Base-by-base conservation (phyloP, 2,113 vertebrate species). In the Donacobius atricapilla region DNA sequence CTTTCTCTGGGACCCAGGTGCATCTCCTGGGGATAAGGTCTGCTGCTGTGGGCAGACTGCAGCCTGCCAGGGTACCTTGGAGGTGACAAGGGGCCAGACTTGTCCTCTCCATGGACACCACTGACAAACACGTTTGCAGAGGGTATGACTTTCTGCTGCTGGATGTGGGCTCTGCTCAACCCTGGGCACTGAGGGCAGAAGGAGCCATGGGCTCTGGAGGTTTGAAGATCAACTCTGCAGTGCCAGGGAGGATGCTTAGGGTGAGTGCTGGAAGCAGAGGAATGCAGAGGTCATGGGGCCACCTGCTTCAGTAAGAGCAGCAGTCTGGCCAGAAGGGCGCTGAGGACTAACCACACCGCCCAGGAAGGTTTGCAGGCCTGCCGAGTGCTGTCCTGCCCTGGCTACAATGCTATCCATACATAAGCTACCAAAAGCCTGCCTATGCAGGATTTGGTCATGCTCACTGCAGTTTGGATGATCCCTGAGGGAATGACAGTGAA, bases 251-350 rank as follows among this genome's bases (percentile, higher is more conserved):
- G n/a, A 61, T 4, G 8, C 37, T 24, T 7, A 2, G 44, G 27
- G 21, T 15, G n/a, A 63, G 22, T 8, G 25, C 31, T 57, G 47
- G 42, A 50, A 86, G 39, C 19, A 40, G 28, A 20, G 22, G 15
- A 63, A 51, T 4, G 0, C 57, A 76, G 39, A 58, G 10, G 4
- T 68, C 22, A 15, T 0, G 1, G 9, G 13, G 15, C 2, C 1
- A 4, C 64, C 47, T 58, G 48, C 40, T 93, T 51, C 20, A 17
- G 27, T 35, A 47, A 22, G n/a, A 72, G 44, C 65, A 82, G 60
- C 44, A 68, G 20, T 27, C 56, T 42, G 30, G 42, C 27, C 84
- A 64, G 57, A 44, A 86, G 25, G n/a, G 30, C 0, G 1, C 48
- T 31, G 23, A 63, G 76, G 47, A 39, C 37, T 51, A 25, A 39